These are phyloP conservation scores for Ridgeia piscesae DNA, from an alignment of 1,140 invertebrate genomes.

Conservation along the genomic window DNA sequence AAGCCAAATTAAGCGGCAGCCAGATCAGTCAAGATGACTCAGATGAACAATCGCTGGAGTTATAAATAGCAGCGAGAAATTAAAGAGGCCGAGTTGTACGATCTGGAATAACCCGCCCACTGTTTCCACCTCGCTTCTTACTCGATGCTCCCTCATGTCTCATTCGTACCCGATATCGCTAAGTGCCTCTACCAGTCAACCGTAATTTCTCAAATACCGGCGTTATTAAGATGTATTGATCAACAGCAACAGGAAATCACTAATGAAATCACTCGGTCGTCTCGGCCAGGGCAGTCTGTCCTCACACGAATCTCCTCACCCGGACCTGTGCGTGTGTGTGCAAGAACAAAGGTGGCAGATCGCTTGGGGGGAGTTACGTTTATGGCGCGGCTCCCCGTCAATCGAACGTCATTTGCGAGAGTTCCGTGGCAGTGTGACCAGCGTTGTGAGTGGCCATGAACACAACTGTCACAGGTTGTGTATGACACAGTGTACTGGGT, in stretches of 20 bases:
- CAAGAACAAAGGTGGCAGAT: not conserved
- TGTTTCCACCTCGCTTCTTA: not conserved
- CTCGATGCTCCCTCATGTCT: not conserved
- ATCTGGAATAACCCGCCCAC: not conserved
- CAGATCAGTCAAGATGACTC: not conserved
- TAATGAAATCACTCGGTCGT: not conserved
- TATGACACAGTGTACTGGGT: not conserved
- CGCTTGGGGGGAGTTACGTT: no score
- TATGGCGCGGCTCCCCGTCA: not conserved
- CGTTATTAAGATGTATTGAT: not conserved
- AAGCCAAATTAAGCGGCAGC: not conserved
- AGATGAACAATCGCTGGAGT: not conserved
- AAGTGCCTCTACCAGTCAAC: not conserved
- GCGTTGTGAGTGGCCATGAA: not conserved
- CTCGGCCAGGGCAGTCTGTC: not conserved
- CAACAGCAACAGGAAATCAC: not conserved
- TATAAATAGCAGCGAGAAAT: not conserved
- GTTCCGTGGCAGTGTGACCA: not conserved
- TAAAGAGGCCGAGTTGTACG: not conserved
- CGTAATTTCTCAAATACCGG: not conserved
- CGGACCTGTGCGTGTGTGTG: not conserved
- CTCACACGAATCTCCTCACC: not conserved
- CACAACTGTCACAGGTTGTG: not conserved
- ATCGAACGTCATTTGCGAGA: not conserved
- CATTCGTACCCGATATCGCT: not conserved